Evolutionary conservation across 1,140 invertebrate species (phyloP), one percentile per base, ranked within the genome.

Genomic region (Microplitis mediator): DNA sequence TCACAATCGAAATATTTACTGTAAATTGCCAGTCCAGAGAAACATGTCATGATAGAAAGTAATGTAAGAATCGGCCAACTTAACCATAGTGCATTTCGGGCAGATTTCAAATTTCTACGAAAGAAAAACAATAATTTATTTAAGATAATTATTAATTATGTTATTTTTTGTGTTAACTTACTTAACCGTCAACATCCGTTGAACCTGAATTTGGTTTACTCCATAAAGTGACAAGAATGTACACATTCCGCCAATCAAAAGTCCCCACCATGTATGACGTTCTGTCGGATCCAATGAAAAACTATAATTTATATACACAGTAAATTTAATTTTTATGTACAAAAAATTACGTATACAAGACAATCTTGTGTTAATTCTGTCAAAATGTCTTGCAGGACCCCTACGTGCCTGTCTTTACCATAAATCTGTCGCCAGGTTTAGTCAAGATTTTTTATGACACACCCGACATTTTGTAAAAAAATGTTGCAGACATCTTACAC

Each of bases 141-240:
- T 9, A 35, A 71, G 63, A 58, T 71, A 54, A 3, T 65, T 32
- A 16, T 2, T 0, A 64, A n/a, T 11, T 45, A 23, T 23, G 23
- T 23, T 23, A 23, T 23, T 23, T 23, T 23, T 2, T 23, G 2
- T 23, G 23, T 45, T 11, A 9, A 69, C 75, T 79, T 89, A 90
- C 76, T 89, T 91, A 4, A 95, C 90, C 3, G 94, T 94, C n/a
- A 96, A 85, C 36, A 95, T 89, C 56, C 96, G 84, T 85, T 98
- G 96, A 3, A 98, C 92, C 88, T 97, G 93, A 0, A 91, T 88
- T 85, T 96, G 95, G 84, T 95, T 96, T 0, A 94, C 92, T 3
- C 90, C 94, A 85, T 94, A 95, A 0, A 95, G 82, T n/a, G 92
- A 90, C 14, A 93, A 82, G 85, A 92, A 95, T 0, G 92, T 93